These are phyloP conservation scores for Cynopterus brachyotis DNA, from an alignment of 2,113 vertebrate genomes.

Conservation along the genomic window DNA sequence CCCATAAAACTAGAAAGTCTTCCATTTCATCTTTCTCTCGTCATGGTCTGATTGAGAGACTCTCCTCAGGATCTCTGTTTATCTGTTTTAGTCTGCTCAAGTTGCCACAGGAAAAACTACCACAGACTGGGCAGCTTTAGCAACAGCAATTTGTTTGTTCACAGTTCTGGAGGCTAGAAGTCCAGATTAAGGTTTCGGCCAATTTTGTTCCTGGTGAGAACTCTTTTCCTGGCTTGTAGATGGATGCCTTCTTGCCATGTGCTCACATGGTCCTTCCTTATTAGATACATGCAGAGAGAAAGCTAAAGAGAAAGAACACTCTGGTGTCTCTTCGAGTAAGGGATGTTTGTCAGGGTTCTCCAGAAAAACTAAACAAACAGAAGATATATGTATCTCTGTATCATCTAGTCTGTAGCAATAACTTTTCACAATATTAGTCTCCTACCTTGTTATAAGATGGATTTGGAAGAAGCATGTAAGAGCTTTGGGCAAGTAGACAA, in stretches of 20 bases:
- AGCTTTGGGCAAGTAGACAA: neutral
- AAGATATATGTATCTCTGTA: neutral
- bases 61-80: neutral
- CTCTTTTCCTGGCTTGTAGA: neutral
- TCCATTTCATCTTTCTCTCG: neutral
- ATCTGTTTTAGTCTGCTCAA: neutral
- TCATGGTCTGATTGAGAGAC: neutral
- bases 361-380: neutral
- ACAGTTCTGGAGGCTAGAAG: neutral
- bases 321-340: neutral
- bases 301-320: neutral
- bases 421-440: neutral
- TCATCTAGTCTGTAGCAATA: neutral
- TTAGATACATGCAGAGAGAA: neutral
- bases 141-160: neutral
- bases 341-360: neutral
- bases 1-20: neutral
- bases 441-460: neutral
- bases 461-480: neutral
- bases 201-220: neutral
- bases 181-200: neutral
- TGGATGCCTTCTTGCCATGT: neutral
- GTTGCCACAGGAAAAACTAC: neutral
- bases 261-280: neutral
- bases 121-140: neutral